These are phyloP conservation scores for Catamblyrhynchus diadema DNA, from an alignment of 2,797 vertebrate genomes.

Conservation along the genomic window DNA sequence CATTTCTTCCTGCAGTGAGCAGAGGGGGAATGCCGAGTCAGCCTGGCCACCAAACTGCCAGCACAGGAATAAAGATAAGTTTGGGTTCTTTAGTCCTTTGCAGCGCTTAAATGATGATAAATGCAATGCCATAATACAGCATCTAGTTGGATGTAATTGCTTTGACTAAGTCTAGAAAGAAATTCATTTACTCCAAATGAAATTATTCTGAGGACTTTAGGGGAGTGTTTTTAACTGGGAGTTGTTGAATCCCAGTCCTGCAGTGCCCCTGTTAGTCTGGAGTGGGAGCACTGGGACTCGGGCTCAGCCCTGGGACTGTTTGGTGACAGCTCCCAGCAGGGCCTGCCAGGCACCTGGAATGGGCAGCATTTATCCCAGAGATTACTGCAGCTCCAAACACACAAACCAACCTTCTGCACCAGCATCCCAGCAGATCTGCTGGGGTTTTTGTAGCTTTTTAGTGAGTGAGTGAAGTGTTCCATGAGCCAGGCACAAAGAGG, in stretches of 20 bases:
- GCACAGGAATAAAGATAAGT: constrained; percentile 22
- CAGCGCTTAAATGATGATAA: constrained; percentile 27
- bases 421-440: neutral
- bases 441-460: neutral
- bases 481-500: too few relatives aligned
- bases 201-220: neutral
- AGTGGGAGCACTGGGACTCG: neutral
- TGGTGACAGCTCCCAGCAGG: neutral
- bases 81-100: neutral
- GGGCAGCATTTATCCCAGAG: neutral
- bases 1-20: neutral
- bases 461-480: neutral
- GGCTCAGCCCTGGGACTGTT: neutral
- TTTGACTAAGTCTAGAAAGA: constrained; percentile 24
- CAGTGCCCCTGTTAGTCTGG: neutral
- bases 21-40: neutral
- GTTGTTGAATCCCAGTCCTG: neutral
- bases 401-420: neutral
- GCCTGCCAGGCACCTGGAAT: neutral
- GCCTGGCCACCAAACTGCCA: neutral
- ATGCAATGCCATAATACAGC: neutral
- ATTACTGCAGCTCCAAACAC: neutral
- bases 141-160: neutral
- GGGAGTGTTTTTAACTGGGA: neutral
- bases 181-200: constrained; percentile 34